phyloP scores from a whole-genome alignment of 2,797 vertebrate genomes.

The Neoniphon sammara region DNA sequence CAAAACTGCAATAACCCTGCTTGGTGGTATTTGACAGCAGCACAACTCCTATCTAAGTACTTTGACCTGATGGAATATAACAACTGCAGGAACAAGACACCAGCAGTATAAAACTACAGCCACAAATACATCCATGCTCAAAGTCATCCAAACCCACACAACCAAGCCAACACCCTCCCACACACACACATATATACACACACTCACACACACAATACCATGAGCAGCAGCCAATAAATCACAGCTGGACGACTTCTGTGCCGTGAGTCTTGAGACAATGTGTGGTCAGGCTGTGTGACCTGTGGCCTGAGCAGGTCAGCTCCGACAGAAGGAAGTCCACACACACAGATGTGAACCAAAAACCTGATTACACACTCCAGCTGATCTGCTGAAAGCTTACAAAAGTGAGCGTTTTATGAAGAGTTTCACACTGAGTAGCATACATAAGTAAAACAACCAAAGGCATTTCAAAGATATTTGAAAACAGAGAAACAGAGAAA shows the following conservation, averaged over 20 bases:
- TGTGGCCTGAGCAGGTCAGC: neutral
- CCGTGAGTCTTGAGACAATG: neutral
- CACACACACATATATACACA: neutral
- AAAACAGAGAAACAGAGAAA: no score
- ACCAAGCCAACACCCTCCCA: neutral
- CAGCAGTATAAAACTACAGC: neutral
- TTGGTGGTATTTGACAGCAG: no score
- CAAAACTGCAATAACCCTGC: no score
- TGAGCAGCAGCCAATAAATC: neutral
- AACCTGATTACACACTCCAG: neutral
- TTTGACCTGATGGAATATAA: neutral
- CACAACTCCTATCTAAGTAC: neutral
- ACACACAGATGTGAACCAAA: neutral
- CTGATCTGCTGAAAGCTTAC: neutral
- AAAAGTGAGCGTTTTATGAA: neutral
- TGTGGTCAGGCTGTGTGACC: constrained; percentile 1
- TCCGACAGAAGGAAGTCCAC: neutral
- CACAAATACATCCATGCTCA: neutral
- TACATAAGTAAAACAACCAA: neutral
- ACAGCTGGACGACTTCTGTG: neutral
- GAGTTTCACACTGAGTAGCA: neutral
- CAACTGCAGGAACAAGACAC: neutral
- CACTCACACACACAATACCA: neutral
- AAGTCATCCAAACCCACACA: neutral
- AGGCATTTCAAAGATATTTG: no score